Base-by-base conservation (phyloP, 2,113 vertebrate species). In the Maccullochella peelii region DNA sequence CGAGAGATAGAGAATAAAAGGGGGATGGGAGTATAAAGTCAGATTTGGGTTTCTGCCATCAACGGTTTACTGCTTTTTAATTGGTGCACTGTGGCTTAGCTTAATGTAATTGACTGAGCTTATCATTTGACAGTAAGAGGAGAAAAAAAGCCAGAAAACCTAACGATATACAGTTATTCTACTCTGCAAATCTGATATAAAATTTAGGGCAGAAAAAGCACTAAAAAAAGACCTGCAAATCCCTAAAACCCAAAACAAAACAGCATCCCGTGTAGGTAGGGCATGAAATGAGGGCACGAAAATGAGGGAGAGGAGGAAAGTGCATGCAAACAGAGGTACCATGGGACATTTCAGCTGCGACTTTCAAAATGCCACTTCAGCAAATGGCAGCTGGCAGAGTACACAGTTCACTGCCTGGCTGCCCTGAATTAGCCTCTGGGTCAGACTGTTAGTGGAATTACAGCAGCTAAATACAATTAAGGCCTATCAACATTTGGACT, bases 381-480 rank as follows among this genome's bases (percentile, higher is more conserved):
- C 89, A 85, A 89, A 86, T 73, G 83, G 89, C 90, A 89, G 88
- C 86, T 85, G 86, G 80, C 82, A 62, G 66, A 82, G 86, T 30
- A 87, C 85, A 85, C 83, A 79, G 73, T 75, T 83, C 70, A 49
- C 88, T 88, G 86, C 87, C 90, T 80, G 72, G 74, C 86, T 58
- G 81, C 69, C 89, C 87, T 63, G 89, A 88, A 89, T 93, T 92
- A 90, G 88, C 89, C 88, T 87, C 77, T 83, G 88, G 91, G 90
- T 91, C 89, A 88, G 89, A 88, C 88, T 67, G 85, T 89, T 80
- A 76, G 89, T 69, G 91, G 93, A 93, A 93, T 93, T 94, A 93
- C 88, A 91, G 88, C 91, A 71, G 91, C 88, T 91, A 90, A 94
- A 92, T 85, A 91, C 93, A 94, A 92, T 92, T 92, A 93, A 91